Evolutionary conservation across 1,140 invertebrate species (phyloP).

Genomic region (Araneus ventricosus): DNA sequence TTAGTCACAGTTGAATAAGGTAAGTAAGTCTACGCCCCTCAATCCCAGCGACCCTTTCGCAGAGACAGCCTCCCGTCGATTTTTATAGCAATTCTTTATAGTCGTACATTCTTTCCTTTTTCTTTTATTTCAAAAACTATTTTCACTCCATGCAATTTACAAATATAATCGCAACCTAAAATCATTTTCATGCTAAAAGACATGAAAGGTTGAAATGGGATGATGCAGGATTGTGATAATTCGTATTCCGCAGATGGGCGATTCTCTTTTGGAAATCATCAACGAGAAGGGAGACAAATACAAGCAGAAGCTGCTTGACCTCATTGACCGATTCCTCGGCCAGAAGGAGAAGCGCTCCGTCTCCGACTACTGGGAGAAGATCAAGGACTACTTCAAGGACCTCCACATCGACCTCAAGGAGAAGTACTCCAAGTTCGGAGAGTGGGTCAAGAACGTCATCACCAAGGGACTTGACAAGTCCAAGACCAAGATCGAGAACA

Average conservation of each 20-base stretch:
- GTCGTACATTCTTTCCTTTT: no score
- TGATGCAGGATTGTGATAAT: neutral
- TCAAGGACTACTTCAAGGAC: constrained; percentile 75
- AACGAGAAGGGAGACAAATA: constrained; percentile 56
- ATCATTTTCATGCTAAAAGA: no score
- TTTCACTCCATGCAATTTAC: no score
- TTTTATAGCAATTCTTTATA: no score
- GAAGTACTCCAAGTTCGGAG: constrained; percentile 73
- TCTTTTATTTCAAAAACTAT: no score
- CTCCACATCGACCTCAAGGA: constrained; percentile 67
- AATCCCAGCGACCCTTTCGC: no score
- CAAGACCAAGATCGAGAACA: constrained; percentile 69
- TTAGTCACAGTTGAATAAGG: no score
- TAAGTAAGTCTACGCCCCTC: no score
- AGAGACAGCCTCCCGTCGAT: no score
- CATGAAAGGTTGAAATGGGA: neutral
- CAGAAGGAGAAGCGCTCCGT: constrained; percentile 46
- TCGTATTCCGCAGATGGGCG: constrained; percentile 35
- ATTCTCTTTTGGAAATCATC: constrained; percentile 45
- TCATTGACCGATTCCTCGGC: constrained; percentile 62
- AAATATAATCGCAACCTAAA: no score
- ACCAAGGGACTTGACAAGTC: constrained; percentile 44
- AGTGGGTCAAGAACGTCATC: constrained; percentile 67
- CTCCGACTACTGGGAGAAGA: constrained; percentile 70
- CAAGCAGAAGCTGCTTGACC: constrained; percentile 64